Conservation (phyloP, 2,797 vertebrate genomes). For the Holocentrus rufus region DNA sequence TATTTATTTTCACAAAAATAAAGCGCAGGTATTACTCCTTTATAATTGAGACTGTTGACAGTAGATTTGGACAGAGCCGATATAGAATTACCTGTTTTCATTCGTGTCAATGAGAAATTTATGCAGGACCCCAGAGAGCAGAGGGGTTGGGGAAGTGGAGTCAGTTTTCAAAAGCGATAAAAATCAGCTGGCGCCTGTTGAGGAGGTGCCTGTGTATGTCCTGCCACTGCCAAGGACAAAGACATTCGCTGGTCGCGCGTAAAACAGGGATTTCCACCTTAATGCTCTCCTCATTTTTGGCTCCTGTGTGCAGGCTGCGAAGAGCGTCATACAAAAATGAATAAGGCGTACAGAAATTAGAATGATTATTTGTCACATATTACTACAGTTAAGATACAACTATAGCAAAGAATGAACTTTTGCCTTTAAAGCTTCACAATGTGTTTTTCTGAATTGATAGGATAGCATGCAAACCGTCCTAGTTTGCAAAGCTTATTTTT, state of each 20-base stretch:
- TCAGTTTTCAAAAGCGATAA: conserved; percentile 86
- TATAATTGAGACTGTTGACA: conserved; percentile 38
- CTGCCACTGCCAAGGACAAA: conserved; percentile 75
- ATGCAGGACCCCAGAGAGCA: conserved; percentile 55
- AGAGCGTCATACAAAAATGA: not conserved
- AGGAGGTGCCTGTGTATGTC: conserved; percentile 81
- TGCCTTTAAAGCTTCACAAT: too few relatives aligned
- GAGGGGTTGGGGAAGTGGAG: conserved; percentile 83
- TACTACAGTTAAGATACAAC: not conserved
- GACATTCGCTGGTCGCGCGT: conserved; percentile 74
- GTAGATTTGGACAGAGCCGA: conserved; percentile 42
- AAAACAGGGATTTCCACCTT: conserved; percentile 68
- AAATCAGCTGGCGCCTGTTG: conserved; percentile 85
- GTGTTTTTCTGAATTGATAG: too few relatives aligned
- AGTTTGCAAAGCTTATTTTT: not conserved
- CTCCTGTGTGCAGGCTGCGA: conserved; percentile 24
- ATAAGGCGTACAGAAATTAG: not conserved
- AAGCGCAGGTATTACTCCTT: conserved; percentile 42
- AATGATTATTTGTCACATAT: not conserved
- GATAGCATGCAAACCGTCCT: too few relatives aligned
- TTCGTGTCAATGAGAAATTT: conserved; percentile 68
- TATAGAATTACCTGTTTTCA: conserved; percentile 65
- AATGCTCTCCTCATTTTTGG: conserved; percentile 35
- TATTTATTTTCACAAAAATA: conserved; percentile 50
- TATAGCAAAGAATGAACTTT: too few relatives aligned